Conservation (phyloP, 1,140 invertebrate genomes). For the Stegodyphus dumicola region DNA sequence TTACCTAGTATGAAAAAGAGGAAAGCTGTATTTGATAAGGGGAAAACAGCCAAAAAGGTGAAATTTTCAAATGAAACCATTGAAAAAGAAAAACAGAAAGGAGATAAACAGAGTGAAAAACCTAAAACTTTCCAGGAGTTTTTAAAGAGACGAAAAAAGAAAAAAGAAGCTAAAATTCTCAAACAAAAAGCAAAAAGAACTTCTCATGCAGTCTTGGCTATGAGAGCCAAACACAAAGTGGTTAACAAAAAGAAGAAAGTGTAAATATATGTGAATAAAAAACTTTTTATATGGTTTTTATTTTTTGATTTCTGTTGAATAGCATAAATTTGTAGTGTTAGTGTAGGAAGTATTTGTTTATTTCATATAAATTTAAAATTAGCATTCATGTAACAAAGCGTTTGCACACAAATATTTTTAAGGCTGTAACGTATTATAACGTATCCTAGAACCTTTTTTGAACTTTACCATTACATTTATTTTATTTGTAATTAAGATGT, state of each 20-base stretch:
- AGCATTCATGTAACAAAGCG: too few species aligned
- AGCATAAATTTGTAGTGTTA: too few species aligned
- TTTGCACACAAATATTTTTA: too few species aligned
- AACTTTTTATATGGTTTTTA: neutral
- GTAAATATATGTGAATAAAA: neutral
- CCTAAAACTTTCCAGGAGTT: neutral
- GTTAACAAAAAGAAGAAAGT: neutral
- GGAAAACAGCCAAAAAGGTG: neutral
- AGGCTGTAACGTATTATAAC: too few species aligned
- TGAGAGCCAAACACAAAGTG: neutral
- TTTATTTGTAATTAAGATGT: too few species aligned
- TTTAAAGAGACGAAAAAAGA: conserved; percentile 5
- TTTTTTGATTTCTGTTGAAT: neutral
- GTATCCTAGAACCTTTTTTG: too few species aligned
- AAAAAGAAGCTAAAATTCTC: neutral
- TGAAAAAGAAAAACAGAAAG: neutral
- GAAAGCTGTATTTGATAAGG: neutral
- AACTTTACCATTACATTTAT: too few species aligned
- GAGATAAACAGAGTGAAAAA: neutral
- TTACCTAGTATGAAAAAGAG: neutral
- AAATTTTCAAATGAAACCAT: conserved; percentile 18
- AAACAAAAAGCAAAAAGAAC: neutral
- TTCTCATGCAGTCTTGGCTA: neutral
- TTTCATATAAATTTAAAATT: too few species aligned
- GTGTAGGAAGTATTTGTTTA: too few species aligned